Conservation (phyloP, 2,888 invertebrate species). For the Erebia palarica region DNA sequence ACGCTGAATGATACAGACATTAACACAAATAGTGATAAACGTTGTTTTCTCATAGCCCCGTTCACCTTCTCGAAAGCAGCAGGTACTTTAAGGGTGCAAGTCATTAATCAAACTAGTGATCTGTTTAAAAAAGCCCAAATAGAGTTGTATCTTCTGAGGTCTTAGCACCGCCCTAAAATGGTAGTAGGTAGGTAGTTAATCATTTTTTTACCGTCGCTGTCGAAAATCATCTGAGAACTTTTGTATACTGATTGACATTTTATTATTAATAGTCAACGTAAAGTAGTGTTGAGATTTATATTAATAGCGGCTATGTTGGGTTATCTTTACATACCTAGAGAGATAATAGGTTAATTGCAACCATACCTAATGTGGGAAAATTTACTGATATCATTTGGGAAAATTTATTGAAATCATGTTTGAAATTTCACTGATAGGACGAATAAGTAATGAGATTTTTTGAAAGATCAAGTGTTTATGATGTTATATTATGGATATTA, state of each 20-base stretch:
- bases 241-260: conserved; percentile 17
- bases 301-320: background rate
- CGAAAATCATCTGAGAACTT: conserved; percentile 28
- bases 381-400: background rate
- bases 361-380: background rate
- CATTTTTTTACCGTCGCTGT: conserved; percentile 22
- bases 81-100: conserved; percentile 63
- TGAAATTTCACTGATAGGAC: background rate
- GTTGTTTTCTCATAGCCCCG: conserved; percentile 54
- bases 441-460: too few species aligned
- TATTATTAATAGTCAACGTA: background rate
- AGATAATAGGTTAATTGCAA: background rate
- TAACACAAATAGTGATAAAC: conserved; percentile 69
- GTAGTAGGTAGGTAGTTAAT: conserved; percentile 15
- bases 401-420: background rate
- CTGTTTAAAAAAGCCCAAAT: conserved; percentile 62
- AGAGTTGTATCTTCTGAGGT: conserved; percentile 59
- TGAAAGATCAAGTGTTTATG: too few species aligned
- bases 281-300: background rate
- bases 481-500: too few species aligned
- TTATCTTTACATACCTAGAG: background rate
- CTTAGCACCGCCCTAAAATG: conserved; percentile 59
- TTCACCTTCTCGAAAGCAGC: conserved; percentile 67
- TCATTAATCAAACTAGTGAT: conserved; percentile 74
- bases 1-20: conserved; percentile 66